These are phyloP conservation scores for Saccostrea echinata DNA, from an alignment of 1,140 invertebrate genomes.

Conservation along the genomic window DNA sequence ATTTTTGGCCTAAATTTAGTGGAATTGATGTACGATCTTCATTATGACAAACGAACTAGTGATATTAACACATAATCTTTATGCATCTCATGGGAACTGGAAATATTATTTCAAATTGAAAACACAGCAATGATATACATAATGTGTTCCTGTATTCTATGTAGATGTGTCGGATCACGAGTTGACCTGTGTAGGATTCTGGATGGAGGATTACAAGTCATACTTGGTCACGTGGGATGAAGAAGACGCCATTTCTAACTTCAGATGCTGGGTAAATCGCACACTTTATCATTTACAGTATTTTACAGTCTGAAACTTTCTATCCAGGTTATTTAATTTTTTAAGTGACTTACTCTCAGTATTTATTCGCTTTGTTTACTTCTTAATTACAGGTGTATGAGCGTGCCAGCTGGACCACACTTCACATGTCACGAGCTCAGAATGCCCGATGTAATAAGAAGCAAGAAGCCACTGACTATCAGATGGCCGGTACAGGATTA, in stretches of 20 bases:
- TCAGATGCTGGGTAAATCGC: slow-evolving; percentile 92
- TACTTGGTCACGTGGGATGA: slow-evolving; percentile 98
- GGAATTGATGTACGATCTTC: too few relatives aligned
- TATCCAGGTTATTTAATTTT: background rate
- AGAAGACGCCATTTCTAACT: slow-evolving; percentile 96
- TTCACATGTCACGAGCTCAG: slow-evolving; percentile 93
- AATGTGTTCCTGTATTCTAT: background rate
- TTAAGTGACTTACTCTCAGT: background rate
- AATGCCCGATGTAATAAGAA: slow-evolving; percentile 94
- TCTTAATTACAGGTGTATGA: slow-evolving; percentile 87
- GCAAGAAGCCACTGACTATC: slow-evolving; percentile 93
- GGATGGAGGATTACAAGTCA: slow-evolving; percentile 98
- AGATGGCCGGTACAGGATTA: slow-evolving; percentile 94
- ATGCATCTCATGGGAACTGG: too few relatives aligned
- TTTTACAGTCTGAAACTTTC: too few relatives aligned
- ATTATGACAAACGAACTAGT: too few relatives aligned
- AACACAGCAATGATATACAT: too few relatives aligned
- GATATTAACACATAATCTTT: too few relatives aligned
- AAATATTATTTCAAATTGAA: too few relatives aligned
- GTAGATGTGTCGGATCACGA: slow-evolving; percentile 49
- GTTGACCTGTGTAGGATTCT: slow-evolving; percentile 92
- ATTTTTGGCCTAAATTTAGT: too few relatives aligned
- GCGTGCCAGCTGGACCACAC: slow-evolving; percentile 93
- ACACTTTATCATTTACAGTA: too few relatives aligned
- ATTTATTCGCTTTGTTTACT: background rate